phyloP scores from a whole-genome alignment of 2,113 vertebrate genomes.

The Indicator indicator region DNA sequence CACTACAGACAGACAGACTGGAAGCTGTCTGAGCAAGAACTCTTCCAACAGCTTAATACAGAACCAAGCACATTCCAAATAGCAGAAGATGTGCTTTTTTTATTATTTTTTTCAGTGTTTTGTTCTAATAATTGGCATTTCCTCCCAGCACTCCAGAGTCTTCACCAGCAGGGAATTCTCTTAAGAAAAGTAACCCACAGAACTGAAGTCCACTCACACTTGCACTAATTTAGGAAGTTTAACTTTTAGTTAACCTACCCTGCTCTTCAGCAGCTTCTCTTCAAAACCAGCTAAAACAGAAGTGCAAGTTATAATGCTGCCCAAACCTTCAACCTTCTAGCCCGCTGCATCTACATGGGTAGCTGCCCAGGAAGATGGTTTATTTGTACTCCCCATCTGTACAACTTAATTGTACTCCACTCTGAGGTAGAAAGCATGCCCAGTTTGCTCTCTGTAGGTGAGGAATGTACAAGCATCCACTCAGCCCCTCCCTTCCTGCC shows the following conservation, averaged over 20 bases:
- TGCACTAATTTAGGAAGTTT: background rate
- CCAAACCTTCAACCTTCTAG: background rate
- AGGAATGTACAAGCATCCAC: background rate
- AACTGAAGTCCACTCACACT: background rate
- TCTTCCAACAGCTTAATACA: background rate
- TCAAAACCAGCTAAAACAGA: background rate
- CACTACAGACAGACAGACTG: background rate
- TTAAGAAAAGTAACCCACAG: background rate
- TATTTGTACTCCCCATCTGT: background rate
- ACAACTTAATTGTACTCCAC: background rate
- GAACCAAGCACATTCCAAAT: background rate
- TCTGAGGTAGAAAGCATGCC: rapidly evolving
- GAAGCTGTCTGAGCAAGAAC: background rate
- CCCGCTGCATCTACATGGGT: background rate
- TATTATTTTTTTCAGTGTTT: background rate
- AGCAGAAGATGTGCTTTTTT: background rate
- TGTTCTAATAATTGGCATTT: background rate
- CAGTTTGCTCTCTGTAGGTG: background rate
- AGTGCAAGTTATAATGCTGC: background rate
- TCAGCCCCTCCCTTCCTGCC: background rate
- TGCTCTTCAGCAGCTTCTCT: background rate
- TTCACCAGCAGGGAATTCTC: background rate
- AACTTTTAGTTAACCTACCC: background rate
- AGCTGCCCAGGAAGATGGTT: background rate
- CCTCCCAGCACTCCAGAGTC: background rate